Evolutionary conservation across 2,797 vertebrate genomes (phyloP).

Genomic region (Rhinoraja longicauda): DNA sequence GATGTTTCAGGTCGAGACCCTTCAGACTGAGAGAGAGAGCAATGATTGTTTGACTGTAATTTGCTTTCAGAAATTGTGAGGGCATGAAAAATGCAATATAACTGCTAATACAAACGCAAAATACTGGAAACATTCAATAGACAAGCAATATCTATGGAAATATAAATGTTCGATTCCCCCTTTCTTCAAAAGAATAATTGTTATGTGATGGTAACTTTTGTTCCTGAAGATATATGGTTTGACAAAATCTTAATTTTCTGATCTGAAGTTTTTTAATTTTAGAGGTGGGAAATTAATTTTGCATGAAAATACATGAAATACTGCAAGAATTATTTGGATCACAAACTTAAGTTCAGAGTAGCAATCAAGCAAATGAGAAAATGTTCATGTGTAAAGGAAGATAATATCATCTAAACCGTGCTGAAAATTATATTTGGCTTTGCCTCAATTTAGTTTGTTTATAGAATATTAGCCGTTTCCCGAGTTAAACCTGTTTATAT

Average conservation of each 20-base stretch:
- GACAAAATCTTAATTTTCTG: not conserved
- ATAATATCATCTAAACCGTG: not conserved
- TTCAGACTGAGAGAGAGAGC: too few species aligned
- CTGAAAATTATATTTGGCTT: slow-evolving; percentile 21
- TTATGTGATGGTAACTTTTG: not conserved
- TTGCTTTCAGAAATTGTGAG: not conserved
- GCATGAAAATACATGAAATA: not conserved
- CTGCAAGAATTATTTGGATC: not conserved
- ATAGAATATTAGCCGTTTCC: not conserved
- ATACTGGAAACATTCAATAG: too few species aligned
- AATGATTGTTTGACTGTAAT: not conserved
- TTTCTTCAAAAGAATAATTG: not conserved
- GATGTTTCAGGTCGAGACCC: too few species aligned
- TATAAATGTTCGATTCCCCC: not conserved
- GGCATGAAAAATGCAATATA: not conserved
- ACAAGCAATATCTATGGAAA: too few species aligned
- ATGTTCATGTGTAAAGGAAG: not conserved
- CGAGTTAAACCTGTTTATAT: not conserved
- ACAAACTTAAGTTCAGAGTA: not conserved
- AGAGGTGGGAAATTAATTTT: not conserved
- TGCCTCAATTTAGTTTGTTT: slow-evolving; percentile 21
- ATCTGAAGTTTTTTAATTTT: not conserved
- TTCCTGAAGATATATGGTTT: not conserved
- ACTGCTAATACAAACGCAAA: not conserved
- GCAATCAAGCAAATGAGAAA: not conserved